Base-by-base conservation (phyloP, 1,140 invertebrate genomes). In the Brachionus manjavacas region DNA sequence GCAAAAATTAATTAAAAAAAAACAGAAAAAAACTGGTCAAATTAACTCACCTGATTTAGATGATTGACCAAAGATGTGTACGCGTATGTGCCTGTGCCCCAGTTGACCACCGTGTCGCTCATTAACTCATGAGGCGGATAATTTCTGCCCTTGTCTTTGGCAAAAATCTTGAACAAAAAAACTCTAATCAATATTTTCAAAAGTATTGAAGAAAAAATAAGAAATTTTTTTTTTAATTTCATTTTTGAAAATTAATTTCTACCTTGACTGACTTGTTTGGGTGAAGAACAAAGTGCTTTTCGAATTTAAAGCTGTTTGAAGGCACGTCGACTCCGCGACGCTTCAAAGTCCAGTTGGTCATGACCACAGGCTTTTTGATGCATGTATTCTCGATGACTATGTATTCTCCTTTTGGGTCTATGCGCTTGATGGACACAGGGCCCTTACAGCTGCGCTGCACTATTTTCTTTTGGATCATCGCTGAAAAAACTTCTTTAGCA, bases 361-460 rank as follows among this genome's bases (percentile, higher is more conserved):
- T 25, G 7, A 81, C 79, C 20, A 81, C 64, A 6, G 79, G 79
- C 31, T 81, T 81, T 81, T 81, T 81, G 23, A 81, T 81, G 41
- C 79, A 81, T 81, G 79, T 81, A 43, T 81, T 81, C 25, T 81
- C 79, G 35, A 81, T 60, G 12, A 81, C 79, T 35, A 81, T 81
- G 41, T 64, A 81, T 12, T 81, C 79, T 9, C 52, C 79, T 35
- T 81, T 81, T 8, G 49, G 39, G 35, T 81, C 79, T 35, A 81
- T 68, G 20, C 79, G 49, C 60, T 81, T 81, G 31, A 81, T 81
- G 4, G 79, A 81, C 9, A 81, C 41, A 16, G 49, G 79, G 6
- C 79, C 79, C 31, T 81, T 81, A 25, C 79, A 81, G 23, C 14
- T 81, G 7, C 79, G 20, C 39, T 81, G 79, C 3, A 81, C 35